Evolutionary conservation across 64 coral and sea anemone species (phyloP).

Genomic region (Exaiptasia diaphana): DNA sequence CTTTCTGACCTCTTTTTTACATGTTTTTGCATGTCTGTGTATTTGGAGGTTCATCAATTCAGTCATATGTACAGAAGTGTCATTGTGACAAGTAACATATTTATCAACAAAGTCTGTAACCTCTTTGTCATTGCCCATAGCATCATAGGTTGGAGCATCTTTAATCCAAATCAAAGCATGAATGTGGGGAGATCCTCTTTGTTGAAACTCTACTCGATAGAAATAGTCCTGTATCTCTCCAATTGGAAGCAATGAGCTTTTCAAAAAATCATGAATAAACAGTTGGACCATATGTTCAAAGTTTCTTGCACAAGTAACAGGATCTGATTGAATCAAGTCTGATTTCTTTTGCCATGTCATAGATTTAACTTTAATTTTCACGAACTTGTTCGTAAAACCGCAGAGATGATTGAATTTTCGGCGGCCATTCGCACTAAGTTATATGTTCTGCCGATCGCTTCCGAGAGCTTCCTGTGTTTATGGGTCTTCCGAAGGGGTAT

Average conservation of each 20-base stretch:
- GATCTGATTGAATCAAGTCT: conserved; percentile 22
- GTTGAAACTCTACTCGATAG: conserved; percentile 10
- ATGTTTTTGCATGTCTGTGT: neutral
- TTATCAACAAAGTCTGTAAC: conserved; percentile 32
- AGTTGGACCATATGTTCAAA: conserved; percentile 41
- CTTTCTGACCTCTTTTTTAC: conserved; percentile 14
- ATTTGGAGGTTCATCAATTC: conserved; percentile 7
- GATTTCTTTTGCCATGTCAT: conserved; percentile 17
- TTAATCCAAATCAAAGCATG: conserved; percentile 23
- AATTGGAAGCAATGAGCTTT: neutral
- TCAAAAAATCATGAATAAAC: conserved; percentile 16
- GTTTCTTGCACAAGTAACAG: conserved; percentile 35
- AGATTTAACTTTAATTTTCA: neutral
- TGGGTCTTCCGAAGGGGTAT: no score
- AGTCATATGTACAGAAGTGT: neutral
- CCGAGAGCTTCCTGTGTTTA: no score
- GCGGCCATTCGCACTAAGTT: no score
- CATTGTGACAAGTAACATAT: conserved; percentile 32
- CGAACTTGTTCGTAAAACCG: no score
- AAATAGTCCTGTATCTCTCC: conserved; percentile 24
- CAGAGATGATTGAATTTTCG: no score
- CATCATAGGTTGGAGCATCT: conserved; percentile 1
- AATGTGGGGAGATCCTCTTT: conserved; percentile 25
- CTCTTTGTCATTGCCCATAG: conserved; percentile 12
- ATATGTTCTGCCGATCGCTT: no score